Conservation (phyloP, 1,140 invertebrate species). For the Laodelphax striatellus region DNA sequence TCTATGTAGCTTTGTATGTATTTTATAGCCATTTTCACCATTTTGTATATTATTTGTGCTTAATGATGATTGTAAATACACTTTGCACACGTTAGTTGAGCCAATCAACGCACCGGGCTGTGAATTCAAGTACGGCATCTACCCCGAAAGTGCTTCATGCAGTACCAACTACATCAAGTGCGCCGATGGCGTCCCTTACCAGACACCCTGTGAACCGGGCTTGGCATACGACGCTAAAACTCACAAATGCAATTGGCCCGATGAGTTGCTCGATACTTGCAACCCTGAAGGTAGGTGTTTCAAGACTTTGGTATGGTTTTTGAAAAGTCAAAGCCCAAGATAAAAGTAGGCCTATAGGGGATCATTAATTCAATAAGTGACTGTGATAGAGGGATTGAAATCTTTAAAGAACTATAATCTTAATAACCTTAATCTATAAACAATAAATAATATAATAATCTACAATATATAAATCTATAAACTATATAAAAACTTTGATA, state of each 20-base stretch:
- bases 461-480: no score
- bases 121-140: slow-evolving; percentile 81
- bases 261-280: slow-evolving; percentile 72
- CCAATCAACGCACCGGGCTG: slow-evolving; percentile 68
- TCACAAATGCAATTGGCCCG: slow-evolving; percentile 88
- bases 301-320: no score
- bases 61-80: background rate
- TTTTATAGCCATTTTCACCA: background rate
- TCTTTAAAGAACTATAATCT: no score
- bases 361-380: no score
- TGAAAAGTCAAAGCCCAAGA: no score
- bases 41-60: background rate
- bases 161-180: slow-evolving; percentile 80
- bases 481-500: no score
- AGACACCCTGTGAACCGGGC: slow-evolving; percentile 71
- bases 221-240: slow-evolving; percentile 78
- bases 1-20: background rate
- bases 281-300: slow-evolving; percentile 69
- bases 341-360: no score
- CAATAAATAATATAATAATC: no score
- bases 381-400: no score
- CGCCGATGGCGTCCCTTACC: slow-evolving; percentile 62
- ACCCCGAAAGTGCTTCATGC: slow-evolving; percentile 63
- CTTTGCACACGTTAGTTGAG: slow-evolving; percentile 41
- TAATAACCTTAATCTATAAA: no score